These are phyloP conservation scores for Lymantria dispar DNA, from an alignment of 2,888 invertebrate genomes.

Conservation along the genomic window DNA sequence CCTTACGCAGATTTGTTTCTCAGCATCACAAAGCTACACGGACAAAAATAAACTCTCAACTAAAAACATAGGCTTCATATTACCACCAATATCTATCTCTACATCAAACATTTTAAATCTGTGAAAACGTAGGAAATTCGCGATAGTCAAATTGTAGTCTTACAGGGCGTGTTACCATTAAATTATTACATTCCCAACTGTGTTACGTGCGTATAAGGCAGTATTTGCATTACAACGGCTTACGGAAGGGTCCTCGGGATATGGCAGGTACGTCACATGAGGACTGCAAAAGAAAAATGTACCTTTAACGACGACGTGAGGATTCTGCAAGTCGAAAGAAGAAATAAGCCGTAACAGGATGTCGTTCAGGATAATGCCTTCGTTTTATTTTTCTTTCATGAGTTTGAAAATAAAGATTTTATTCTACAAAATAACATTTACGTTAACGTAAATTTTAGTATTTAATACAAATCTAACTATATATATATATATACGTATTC, in stretches of 20 bases:
- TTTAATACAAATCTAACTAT: background rate
- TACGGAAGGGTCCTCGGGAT: slow-evolving; percentile 68
- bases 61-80: slow-evolving; percentile 54
- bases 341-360: slow-evolving; percentile 81
- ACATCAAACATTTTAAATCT: slow-evolving; percentile 62
- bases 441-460: background rate
- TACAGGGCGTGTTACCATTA: slow-evolving; percentile 73
- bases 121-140: slow-evolving; percentile 73
- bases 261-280: slow-evolving; percentile 71
- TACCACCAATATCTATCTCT: slow-evolving; percentile 38
- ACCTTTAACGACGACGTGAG: slow-evolving; percentile 79
- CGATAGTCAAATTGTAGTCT: slow-evolving; percentile 83
- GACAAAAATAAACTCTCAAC: slow-evolving; percentile 59
- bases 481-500: slow-evolving; percentile 3
- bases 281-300: slow-evolving; percentile 81
- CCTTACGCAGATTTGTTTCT: slow-evolving; percentile 82
- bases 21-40: slow-evolving; percentile 50
- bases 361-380: slow-evolving; percentile 78
- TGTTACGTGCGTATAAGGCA: slow-evolving; percentile 70
- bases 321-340: slow-evolving; percentile 72
- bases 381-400: slow-evolving; percentile 66
- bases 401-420: slow-evolving; percentile 39
- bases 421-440: too few species aligned
- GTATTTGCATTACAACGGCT: slow-evolving; percentile 61
- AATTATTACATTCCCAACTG: slow-evolving; percentile 78